A percentile compares a stretch with the other conserved stretches of the same genome.
These are phyloP conservation scores for Pristionchus pacificus DNA, from an alignment of 1,140 invertebrate genomes.

Conservation along the genomic window DNA sequence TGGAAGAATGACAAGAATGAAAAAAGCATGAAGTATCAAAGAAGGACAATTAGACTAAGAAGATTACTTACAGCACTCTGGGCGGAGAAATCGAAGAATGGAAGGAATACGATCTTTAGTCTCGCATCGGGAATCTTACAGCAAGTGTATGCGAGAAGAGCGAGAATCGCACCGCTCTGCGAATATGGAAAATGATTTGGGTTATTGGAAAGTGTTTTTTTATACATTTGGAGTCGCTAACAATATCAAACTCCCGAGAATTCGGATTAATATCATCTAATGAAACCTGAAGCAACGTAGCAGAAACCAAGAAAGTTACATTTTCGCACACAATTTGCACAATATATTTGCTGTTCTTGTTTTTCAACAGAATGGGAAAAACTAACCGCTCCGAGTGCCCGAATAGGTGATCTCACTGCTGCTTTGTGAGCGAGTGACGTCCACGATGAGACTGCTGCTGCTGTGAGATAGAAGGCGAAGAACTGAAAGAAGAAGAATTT, in stretches of 20 bases:
- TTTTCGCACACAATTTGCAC: too few species aligned
- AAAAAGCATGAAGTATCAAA: not conserved
- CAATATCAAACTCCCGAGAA: constrained; percentile 10
- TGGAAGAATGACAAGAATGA: too few species aligned
- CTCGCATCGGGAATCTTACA: constrained; percentile 76
- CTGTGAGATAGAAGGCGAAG: constrained; percentile 79
- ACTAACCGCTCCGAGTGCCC: constrained; percentile 85
- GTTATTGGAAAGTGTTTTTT: too few species aligned
- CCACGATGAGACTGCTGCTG: constrained; percentile 77
- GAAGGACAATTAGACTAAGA: too few species aligned
- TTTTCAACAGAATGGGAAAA: too few species aligned
- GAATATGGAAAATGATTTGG: constrained; percentile 52
- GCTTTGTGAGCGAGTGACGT: constrained; percentile 78
- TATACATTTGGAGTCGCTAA: constrained; percentile 13
- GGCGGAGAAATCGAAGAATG: constrained; percentile 80
- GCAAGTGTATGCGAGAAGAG: constrained; percentile 79
- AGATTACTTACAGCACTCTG: constrained; percentile 66
- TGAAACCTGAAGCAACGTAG: too few species aligned
- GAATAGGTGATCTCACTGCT: constrained; percentile 65
- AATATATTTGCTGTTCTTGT: too few species aligned
- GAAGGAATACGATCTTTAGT: constrained; percentile 83
- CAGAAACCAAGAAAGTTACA: too few species aligned
- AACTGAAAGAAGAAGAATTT: constrained; percentile 71
- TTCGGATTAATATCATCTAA: too few species aligned
- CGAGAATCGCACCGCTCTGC: constrained; percentile 89